Conservation (phyloP, 2,888 invertebrate species). For the Heliconius hortense region DNA sequence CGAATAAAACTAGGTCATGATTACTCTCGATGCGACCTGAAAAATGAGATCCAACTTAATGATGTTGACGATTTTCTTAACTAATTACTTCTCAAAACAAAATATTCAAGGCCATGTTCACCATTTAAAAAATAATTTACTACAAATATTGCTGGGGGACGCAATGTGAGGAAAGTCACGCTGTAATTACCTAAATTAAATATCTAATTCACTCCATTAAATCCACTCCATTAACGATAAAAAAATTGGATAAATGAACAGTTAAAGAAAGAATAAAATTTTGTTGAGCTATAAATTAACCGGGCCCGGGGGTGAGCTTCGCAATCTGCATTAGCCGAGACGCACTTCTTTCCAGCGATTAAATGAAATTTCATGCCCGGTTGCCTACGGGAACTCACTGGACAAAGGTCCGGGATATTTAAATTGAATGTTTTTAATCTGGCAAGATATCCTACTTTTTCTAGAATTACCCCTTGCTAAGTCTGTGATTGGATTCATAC, state of each 20-base stretch:
- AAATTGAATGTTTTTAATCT: slow-evolving; percentile 75
- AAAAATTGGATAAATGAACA: slow-evolving; percentile 70
- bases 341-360: slow-evolving; percentile 77
- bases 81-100: slow-evolving; percentile 17
- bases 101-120: background rate
- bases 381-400: slow-evolving; percentile 71
- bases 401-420: slow-evolving; percentile 77
- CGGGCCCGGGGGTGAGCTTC: slow-evolving; percentile 63
- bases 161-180: slow-evolving; percentile 29
- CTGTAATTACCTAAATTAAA: slow-evolving; percentile 51
- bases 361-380: slow-evolving; percentile 79
- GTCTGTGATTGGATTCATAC: slow-evolving; percentile 38
- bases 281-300: slow-evolving; percentile 79
- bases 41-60: slow-evolving; percentile 13
- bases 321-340: slow-evolving; percentile 78
- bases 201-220: slow-evolving; percentile 52
- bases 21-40: slow-evolving; percentile 21
- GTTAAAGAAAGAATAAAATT: slow-evolving; percentile 77
- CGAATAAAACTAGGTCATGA: slow-evolving; percentile 25
- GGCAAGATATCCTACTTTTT: slow-evolving; percentile 43
- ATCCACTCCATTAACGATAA: slow-evolving; percentile 56
- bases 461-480: slow-evolving; percentile 35
- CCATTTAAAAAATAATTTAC: background rate
- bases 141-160: background rate
- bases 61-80: slow-evolving; percentile 12